Evolutionary conservation across 1,140 invertebrate species (phyloP).

Genomic region (Heterodera schachtii): DNA sequence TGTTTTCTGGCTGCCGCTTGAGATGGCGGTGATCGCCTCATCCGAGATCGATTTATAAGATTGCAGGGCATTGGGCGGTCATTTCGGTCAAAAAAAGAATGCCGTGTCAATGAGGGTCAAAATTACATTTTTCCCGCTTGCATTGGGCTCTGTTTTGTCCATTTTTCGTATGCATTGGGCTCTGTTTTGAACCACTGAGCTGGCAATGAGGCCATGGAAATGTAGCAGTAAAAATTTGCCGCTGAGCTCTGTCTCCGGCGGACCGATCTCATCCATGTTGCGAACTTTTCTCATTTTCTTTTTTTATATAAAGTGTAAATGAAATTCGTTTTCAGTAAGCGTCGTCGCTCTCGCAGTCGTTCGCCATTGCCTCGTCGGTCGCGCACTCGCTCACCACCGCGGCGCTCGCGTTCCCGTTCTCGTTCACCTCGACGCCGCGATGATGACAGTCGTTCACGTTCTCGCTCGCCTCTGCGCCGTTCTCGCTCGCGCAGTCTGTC

Average conservation of each 20-base stretch:
- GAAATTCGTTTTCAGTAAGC: conserved; percentile 2
- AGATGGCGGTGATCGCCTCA: not conserved
- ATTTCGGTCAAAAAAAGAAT: not conserved
- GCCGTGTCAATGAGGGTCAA: not conserved
- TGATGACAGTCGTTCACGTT: conserved; percentile 16
- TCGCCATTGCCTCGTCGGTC: conserved; percentile 28
- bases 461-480: conserved; percentile 26
- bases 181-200: not conserved
- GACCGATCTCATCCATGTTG: not conserved
- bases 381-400: conserved; percentile 38
- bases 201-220: not conserved
- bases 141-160: too few species aligned
- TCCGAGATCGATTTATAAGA: not conserved
- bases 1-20: not conserved
- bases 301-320: not conserved
- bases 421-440: conserved; percentile 12
- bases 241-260: conserved; percentile 1
- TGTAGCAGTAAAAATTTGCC: not conserved
- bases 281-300: not conserved
- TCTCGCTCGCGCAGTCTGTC: conserved; percentile 25
- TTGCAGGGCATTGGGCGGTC: not conserved
- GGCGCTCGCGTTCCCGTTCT: conserved; percentile 12
- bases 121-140: not conserved
- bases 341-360: conserved; percentile 24
- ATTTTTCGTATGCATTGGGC: not conserved